These are phyloP conservation scores for Triplophysa yarkandensis DNA, from an alignment of 2,797 vertebrate species.

Conservation along the genomic window DNA sequence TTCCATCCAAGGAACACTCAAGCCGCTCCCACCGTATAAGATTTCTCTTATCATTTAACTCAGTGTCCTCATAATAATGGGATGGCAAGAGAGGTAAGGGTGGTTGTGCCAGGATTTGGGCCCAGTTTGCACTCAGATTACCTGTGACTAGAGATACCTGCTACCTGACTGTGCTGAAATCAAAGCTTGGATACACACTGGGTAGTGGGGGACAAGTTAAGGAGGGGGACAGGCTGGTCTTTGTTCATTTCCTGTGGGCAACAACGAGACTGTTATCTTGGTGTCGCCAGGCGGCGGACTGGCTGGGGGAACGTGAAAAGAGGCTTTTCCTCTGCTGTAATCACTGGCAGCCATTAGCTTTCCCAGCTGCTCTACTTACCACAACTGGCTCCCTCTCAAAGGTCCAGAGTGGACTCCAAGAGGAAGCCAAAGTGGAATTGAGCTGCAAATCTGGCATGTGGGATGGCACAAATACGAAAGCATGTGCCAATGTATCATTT, in stretches of 20 bases:
- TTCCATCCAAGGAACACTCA: conserved; percentile 48
- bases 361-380: conserved; percentile 81
- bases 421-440: conserved; percentile 41
- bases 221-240: conserved; percentile 73
- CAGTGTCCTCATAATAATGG: conserved; percentile 65
- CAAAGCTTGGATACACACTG: conserved; percentile 70
- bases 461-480: no score
- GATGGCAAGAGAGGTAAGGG: conserved; percentile 53
- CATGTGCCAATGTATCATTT: no score
- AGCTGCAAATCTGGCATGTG: conserved; percentile 17
- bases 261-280: conserved; percentile 77
- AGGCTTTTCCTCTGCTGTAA: conserved; percentile 69
- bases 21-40: conserved; percentile 65
- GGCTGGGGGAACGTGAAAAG: conserved; percentile 63
- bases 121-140: conserved; percentile 64
- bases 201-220: conserved; percentile 55
- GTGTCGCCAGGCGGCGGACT: conserved; percentile 59
- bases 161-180: conserved; percentile 72
- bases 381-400: conserved; percentile 73
- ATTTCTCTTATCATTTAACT: conserved; percentile 68
- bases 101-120: conserved; percentile 54
- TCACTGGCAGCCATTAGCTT: conserved; percentile 69
- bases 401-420: conserved; percentile 52
- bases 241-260: conserved; percentile 72
- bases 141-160: conserved; percentile 69